Conservation (phyloP, 2,113 vertebrate genomes). For the Rhegmatorhina hoffmannsi region DNA sequence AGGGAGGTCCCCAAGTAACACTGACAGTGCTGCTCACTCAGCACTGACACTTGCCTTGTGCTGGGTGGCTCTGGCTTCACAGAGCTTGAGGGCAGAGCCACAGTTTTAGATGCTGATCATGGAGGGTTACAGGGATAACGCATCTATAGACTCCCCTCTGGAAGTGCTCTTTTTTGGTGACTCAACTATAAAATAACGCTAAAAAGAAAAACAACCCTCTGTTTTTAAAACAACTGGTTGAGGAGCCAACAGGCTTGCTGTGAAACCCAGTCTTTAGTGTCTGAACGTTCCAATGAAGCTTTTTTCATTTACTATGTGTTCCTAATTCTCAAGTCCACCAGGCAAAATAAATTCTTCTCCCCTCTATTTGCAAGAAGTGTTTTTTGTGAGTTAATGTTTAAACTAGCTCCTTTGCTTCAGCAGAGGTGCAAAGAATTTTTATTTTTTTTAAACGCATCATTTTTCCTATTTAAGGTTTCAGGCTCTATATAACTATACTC, state of each 20-base stretch:
- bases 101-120: neutral
- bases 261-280: neutral
- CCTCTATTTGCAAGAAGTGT: neutral
- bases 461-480: constrained; percentile 88
- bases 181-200: neutral
- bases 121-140: neutral
- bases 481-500: constrained; percentile 95
- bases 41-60: rapidly evolving
- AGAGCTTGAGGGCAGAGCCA: neutral
- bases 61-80: neutral
- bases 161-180: neutral
- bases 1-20: neutral
- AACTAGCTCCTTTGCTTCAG: neutral
- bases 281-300: neutral
- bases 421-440: neutral
- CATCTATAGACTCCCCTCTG: neutral
- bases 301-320: neutral
- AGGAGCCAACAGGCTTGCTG: neutral
- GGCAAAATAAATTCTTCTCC: neutral
- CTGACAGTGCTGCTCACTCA: neutral
- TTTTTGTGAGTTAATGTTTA: neutral
- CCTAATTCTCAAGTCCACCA: neutral
- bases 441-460: constrained; percentile 59
- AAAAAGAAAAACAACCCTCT: neutral
- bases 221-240: neutral